Base-by-base conservation (phyloP, 2,888 invertebrate genomes). In the Mactromeris polynyma region DNA sequence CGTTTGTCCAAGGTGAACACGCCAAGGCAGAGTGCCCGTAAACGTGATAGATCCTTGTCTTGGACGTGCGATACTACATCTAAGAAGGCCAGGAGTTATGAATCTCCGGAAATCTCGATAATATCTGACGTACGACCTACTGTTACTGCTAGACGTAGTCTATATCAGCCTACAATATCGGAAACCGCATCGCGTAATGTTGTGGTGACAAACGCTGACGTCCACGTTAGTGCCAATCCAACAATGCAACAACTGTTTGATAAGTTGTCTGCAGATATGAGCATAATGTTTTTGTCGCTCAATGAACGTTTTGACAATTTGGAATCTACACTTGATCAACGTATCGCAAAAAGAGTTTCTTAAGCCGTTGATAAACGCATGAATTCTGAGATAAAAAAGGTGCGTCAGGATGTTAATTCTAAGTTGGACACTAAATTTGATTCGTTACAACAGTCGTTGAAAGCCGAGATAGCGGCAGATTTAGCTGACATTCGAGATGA, bases 251-350 rank as follows among this genome's bases (percentile, higher is more conserved):
- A 84, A 73, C 7, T 84, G 46, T 84, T 84, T 46, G 84, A 77
- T 51, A 84, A 84, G 9, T 26, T 84, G 46, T 78, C 84, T 19
- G 84, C 84, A 40, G 84, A 84, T 40, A 46, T 78, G 1, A 84
- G 78, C n/a, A 84, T 84, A 78, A 78, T 84, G 84, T 84, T 42
- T 36, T 73, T 84, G 84, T 84, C 84, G 36, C 36, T 78, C 2
- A 84, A 84, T n/a, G n/a, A 84, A 36, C 51, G 46, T 36, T n/a
- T 17, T 46, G 33, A 46, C 58, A 26, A n/a, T 1, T 58, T 81
- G 51, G 58, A 81, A 19, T 64, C 69, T 2, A 46, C 46, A 46
- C 46, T 46, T 3, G 6, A 46, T 46, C 2, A 46, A 46, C 84
- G 78, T 36, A 84, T 84, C 78, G 84, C 84, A 0, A 51, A 42